Evolutionary conservation across 1,140 invertebrate genomes (phyloP).

Genomic region (Zaprionus tsacasi): DNA sequence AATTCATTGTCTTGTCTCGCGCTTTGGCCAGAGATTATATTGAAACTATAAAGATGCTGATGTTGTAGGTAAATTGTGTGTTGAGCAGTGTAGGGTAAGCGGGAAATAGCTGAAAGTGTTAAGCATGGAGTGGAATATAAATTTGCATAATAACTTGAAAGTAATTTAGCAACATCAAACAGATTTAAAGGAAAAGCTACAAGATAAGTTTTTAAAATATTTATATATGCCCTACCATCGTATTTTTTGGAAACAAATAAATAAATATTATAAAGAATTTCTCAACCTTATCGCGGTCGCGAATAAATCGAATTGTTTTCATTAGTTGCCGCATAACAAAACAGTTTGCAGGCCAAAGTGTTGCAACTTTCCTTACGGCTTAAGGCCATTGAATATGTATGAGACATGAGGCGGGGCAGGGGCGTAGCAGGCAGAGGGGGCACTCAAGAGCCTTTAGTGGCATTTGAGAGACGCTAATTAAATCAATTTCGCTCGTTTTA

Average conservation of each 20-base stretch:
- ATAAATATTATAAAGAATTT: neutral
- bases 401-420: neutral
- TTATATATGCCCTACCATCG: too few species aligned
- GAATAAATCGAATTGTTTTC: neutral
- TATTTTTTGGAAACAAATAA: neutral
- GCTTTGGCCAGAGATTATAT: neutral
- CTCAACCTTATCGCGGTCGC: neutral
- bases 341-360: neutral
- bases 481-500: constrained; percentile 69
- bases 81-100: neutral
- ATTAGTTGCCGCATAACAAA: neutral
- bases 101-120: neutral
- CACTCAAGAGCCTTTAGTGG: constrained; percentile 48
- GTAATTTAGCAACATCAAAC: too few species aligned
- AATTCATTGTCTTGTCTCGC: constrained; percentile 2
- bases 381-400: constrained; percentile 2
- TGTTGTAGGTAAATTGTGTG: neutral
- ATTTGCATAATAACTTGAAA: too few species aligned
- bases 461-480: constrained; percentile 73
- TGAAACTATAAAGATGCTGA: neutral
- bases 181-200: too few species aligned
- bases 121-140: neutral
- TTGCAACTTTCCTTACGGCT: neutral
- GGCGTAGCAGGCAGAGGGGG: neutral
- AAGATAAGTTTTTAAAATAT: too few species aligned